Evolutionary conservation across 2,113 vertebrate genomes (phyloP).

Genomic region (Erythrocebus patas): DNA sequence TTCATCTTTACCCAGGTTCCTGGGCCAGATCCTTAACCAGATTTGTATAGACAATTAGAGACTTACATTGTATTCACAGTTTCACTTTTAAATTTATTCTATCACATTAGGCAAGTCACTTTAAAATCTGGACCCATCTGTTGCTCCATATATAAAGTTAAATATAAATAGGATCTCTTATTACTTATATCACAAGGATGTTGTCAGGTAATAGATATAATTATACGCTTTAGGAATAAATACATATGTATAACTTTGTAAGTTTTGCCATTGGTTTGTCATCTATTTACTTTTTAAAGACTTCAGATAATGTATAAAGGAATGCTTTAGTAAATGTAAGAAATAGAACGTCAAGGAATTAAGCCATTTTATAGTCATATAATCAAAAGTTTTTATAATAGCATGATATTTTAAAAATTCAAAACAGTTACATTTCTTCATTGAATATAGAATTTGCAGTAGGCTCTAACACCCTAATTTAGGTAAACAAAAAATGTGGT

Average conservation of each 20-base stretch:
- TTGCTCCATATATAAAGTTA: background rate
- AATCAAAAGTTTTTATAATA: background rate
- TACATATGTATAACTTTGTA: background rate
- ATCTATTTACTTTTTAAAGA: conserved; percentile 12
- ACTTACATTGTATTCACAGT: background rate
- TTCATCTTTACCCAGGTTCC: background rate
- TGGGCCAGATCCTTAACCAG: background rate
- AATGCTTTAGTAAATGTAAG: conserved; percentile 18
- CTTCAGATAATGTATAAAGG: background rate
- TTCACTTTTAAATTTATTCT: conserved; percentile 11
- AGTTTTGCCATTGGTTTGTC: background rate
- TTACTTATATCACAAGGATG: conserved; percentile 4
- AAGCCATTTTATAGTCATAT: background rate
- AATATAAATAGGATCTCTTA: background rate
- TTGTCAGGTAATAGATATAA: background rate
- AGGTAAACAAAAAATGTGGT: conserved; percentile 43
- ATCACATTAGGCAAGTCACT: conserved; percentile 4
- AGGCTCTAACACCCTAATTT: background rate
- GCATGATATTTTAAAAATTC: conserved; percentile 40
- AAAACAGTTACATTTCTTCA: conserved; percentile 9
- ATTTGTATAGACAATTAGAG: background rate
- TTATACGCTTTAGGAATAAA: background rate
- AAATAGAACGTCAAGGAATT: conserved; percentile 22
- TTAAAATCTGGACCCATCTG: background rate
- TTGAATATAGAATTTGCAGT: conserved; percentile 23